Percentiles rank a stretch among this genome's conserved stretches.
phyloP scores from a whole-genome alignment of 2,113 vertebrate genomes.

The Tiliqua scincoides region DNA sequence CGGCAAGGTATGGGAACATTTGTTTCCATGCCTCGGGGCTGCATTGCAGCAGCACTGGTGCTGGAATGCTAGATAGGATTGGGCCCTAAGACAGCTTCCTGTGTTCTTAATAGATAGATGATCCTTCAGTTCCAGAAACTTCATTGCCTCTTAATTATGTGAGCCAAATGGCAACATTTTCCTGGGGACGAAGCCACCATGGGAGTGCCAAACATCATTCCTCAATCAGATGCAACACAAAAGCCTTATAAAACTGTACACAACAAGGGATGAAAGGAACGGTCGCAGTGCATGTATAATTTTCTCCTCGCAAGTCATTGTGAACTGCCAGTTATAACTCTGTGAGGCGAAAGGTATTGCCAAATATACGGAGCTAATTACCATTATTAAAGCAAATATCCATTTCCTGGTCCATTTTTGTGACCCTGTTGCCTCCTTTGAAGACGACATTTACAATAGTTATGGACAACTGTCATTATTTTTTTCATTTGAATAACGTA shows the following conservation, averaged over 20 bases:
- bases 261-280: constrained; percentile 33
- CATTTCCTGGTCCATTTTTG: constrained; percentile 43
- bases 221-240: neutral
- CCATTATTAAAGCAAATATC: constrained; percentile 62
- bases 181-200: neutral
- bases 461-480: constrained; percentile 51
- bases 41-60: too few relatives aligned
- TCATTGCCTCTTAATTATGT: neutral
- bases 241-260: constrained; percentile 32
- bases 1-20: too few relatives aligned
- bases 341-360: constrained; percentile 33
- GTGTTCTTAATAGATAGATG: neutral
- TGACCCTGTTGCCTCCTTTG: constrained; percentile 53
- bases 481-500: constrained; percentile 64
- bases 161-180: neutral
- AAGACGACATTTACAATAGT: constrained; percentile 49
- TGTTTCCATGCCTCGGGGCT: too few relatives aligned
- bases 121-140: neutral
- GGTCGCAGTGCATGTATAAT: constrained; percentile 5
- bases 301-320: constrained; percentile 29
- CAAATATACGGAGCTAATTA: constrained; percentile 66
- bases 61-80: too few relatives aligned
- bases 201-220: constrained; percentile 15
- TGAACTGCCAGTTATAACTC: constrained; percentile 37
- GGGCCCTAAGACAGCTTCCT: too few relatives aligned